These are phyloP conservation scores for Antennarius striatus DNA, from an alignment of 2,113 vertebrate genomes.

Conservation along the genomic window DNA sequence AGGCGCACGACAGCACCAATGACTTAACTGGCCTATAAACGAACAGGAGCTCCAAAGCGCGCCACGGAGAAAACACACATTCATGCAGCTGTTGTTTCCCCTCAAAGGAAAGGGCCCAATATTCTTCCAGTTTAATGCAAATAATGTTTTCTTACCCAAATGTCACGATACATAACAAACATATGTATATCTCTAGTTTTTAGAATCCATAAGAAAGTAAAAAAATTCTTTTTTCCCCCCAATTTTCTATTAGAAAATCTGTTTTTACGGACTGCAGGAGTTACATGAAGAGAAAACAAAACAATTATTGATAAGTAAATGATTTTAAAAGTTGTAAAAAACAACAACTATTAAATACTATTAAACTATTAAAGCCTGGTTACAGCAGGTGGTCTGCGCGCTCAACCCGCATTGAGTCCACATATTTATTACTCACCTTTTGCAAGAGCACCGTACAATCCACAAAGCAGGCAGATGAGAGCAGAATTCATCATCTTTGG, in stretches of 20 bases:
- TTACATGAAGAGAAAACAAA: background rate
- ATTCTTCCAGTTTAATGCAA: background rate
- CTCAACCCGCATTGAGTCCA: background rate
- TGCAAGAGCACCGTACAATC: slow-evolving; percentile 74
- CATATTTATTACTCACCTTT: slow-evolving; percentile 71
- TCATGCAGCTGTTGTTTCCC: slow-evolving; percentile 13
- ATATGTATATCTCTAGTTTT: background rate
- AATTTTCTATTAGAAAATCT: too few relatives aligned
- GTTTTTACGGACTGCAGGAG: background rate
- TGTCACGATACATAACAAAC: too few relatives aligned
- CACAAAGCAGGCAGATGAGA: slow-evolving; percentile 74
- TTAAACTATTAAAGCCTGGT: too few relatives aligned
- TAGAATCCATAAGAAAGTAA: background rate
- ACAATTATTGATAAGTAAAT: too few relatives aligned
- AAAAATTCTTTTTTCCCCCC: background rate
- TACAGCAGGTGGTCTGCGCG: slow-evolving; percentile 12
- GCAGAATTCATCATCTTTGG: slow-evolving; percentile 69
- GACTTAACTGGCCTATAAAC: slow-evolving; percentile 8
- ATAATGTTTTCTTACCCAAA: background rate
- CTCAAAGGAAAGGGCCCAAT: background rate
- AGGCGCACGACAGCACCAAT: background rate
- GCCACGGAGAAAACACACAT: background rate
- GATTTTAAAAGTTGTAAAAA: too few relatives aligned
- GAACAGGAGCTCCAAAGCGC: background rate
- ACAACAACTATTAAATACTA: too few relatives aligned